Percentiles rank a stretch among this genome's conserved stretches.
phyloP scores from a whole-genome alignment of 2,888 invertebrate species.

The Dicyrtomina minuta region DNA sequence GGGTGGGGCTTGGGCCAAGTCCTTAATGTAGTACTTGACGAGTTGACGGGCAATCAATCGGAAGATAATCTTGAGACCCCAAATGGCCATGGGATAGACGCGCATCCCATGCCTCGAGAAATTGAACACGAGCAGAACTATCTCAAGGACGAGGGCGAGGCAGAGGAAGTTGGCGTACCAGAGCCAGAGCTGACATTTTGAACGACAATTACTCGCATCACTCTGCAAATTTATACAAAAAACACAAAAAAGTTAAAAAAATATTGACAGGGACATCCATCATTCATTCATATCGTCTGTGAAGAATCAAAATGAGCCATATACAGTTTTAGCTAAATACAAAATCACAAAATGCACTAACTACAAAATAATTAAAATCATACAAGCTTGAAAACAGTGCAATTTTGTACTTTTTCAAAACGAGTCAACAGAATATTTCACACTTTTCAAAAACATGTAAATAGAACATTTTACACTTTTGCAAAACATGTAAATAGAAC shows the following conservation, averaged over 20 bases:
- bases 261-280: neutral
- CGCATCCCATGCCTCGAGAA: conserved; percentile 27
- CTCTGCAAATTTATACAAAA: conserved; percentile 10
- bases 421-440: no score
- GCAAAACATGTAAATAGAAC: no score
- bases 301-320: no score
- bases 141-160: conserved; percentile 15
- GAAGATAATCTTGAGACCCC: conserved; percentile 31
- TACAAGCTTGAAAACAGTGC: no score
- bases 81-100: conserved; percentile 27
- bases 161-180: conserved; percentile 29
- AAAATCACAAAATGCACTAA: no score
- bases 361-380: no score
- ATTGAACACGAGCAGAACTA: conserved; percentile 27
- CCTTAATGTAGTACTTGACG: conserved; percentile 30
- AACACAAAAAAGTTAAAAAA: neutral
- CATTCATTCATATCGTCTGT: no score
- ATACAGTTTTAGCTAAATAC: no score
- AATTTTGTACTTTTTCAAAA: no score
- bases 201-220: conserved; percentile 21
- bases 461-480: no score
- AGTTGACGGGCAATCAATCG: conserved; percentile 28
- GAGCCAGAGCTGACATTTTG: conserved; percentile 25
- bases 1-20: conserved; percentile 15
- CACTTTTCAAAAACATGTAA: no score